Evolutionary conservation across 1,140 invertebrate genomes (phyloP).

Genomic region (Akabosia matsudoensis): DNA sequence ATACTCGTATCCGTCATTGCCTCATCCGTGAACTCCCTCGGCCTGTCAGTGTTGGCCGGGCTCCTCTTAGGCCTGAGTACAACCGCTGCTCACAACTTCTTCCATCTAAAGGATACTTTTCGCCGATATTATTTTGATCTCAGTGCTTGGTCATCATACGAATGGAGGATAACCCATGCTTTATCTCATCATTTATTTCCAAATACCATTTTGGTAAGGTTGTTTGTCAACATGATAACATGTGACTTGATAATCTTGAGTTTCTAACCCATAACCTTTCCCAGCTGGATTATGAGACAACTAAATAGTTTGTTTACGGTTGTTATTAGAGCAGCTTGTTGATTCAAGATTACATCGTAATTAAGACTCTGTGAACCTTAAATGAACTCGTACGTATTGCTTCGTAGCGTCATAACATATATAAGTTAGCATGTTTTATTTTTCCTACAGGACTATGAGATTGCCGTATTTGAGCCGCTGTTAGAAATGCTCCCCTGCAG

Average conservation of each 20-base stretch:
- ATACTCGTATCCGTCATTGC: slow-evolving; percentile 28
- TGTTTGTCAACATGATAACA: too few relatives aligned
- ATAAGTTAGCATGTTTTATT: background rate
- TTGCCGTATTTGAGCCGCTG: background rate
- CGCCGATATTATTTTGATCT: slow-evolving; percentile 78
- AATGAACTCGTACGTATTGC: too few relatives aligned
- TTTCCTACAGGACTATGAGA: slow-evolving; percentile 15
- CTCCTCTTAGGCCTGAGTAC: slow-evolving; percentile 58
- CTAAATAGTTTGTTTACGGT: too few relatives aligned
- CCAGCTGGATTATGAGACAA: too few relatives aligned
- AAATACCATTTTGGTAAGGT: slow-evolving; percentile 62
- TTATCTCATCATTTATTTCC: slow-evolving; percentile 77
- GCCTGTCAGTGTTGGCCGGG: slow-evolving; percentile 53
- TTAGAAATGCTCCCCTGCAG: slow-evolving; percentile 7
- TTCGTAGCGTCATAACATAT: too few relatives aligned
- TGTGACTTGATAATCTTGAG: too few relatives aligned
- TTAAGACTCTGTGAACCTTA: too few relatives aligned
- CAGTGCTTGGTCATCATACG: slow-evolving; percentile 61
- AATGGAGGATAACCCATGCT: slow-evolving; percentile 72
- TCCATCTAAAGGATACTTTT: slow-evolving; percentile 74
- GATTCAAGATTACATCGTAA: too few relatives aligned
- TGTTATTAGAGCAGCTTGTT: too few relatives aligned
- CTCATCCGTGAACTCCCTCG: background rate
- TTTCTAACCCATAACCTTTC: too few relatives aligned
- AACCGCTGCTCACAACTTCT: slow-evolving; percentile 72